Evolutionary conservation across 2,113 vertebrate genomes (phyloP), one percentile per base, ranked within the genome.

Genomic region (Oreotrochilus melanogaster): DNA sequence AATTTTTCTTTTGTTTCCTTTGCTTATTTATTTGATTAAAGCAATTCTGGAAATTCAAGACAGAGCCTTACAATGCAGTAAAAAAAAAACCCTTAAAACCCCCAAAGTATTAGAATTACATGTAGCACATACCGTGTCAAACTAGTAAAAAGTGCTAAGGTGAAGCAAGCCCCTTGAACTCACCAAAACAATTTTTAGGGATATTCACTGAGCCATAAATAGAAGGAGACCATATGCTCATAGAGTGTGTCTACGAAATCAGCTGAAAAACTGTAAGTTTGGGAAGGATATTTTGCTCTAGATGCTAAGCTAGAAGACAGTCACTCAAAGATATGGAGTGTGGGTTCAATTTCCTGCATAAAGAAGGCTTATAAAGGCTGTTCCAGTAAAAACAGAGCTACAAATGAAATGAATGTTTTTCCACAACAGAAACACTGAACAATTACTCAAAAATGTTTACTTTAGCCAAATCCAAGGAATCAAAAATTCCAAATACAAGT

Each of bases 101-200:
- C 33, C 28, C 43, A 66, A 47, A 78, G 31, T 17, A 51, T n/a
- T 72, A 83, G 43, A 76, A 60, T 33, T 51, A 18, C 19, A 43
- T 18, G 18, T 66, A 94, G 47, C 31, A 42, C 48, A 72, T 9
- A 18, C 1, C n/a, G 53, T 22, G 27, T 48, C 39, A 78, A 85
- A 73, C 64, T 42, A 78, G 33, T 31, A 70, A 60, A 66, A 74
- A 58, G n/a, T 53, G 31, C 5, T 66, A 54, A 37, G 42, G 56
- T 72, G 54, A 72, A 84, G 42, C 15, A 70, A 78, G 25, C 27
- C 35, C 75, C 50, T 78, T 64, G 64, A 91, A 78, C 18, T 78
- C 61, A 85, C 48, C 24, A 93, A 88, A 86, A 74, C 53, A 67
- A 88, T 74, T 88, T 90, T 57, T 82, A 92, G 80, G n/a, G 92